Percentiles rank a stretch among this genome's conserved stretches.
Conservation (phyloP, 2,113 vertebrate species). For the Gambusia holbrooki region DNA sequence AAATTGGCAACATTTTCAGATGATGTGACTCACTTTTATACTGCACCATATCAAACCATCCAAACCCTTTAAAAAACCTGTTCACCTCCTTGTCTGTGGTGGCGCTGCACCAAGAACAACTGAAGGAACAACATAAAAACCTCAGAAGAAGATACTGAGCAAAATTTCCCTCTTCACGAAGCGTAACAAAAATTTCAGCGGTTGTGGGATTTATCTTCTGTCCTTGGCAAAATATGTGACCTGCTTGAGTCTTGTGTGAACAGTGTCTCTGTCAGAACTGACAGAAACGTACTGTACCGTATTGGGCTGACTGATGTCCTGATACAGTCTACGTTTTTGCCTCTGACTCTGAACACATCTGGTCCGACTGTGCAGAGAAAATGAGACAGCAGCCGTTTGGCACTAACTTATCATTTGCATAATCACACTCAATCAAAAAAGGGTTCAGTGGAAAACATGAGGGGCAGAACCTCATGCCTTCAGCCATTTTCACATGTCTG, state of each 20-base stretch:
- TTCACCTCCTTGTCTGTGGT: too few relatives aligned
- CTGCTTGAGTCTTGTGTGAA: not conserved
- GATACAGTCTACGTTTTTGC: slow-evolving; percentile 16
- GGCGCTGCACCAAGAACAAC: too few relatives aligned
- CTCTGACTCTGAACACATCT: slow-evolving; percentile 35
- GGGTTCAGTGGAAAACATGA: slow-evolving; percentile 32
- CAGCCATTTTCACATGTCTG: slow-evolving; percentile 4
- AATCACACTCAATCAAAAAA: slow-evolving; percentile 40
- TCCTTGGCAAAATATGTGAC: not conserved
- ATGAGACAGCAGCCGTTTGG: slow-evolving; percentile 28
- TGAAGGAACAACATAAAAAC: too few relatives aligned
- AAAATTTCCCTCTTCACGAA: too few relatives aligned
- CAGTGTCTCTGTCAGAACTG: not conserved
- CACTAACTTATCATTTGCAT: slow-evolving; percentile 42
- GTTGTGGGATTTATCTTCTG: too few relatives aligned
- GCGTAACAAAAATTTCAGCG: too few relatives aligned
- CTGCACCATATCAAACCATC: too few relatives aligned
- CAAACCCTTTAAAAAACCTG: too few relatives aligned
- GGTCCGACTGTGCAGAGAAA: slow-evolving; percentile 34
- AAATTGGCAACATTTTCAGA: too few relatives aligned
- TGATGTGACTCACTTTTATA: too few relatives aligned
- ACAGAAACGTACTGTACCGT: not conserved
- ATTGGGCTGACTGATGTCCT: slow-evolving; percentile 6
- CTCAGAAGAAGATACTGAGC: too few relatives aligned
- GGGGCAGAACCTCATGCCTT: slow-evolving; percentile 13